Base-by-base conservation (phyloP, 1,140 invertebrate genomes). In the Eriosoma lanigerum region DNA sequence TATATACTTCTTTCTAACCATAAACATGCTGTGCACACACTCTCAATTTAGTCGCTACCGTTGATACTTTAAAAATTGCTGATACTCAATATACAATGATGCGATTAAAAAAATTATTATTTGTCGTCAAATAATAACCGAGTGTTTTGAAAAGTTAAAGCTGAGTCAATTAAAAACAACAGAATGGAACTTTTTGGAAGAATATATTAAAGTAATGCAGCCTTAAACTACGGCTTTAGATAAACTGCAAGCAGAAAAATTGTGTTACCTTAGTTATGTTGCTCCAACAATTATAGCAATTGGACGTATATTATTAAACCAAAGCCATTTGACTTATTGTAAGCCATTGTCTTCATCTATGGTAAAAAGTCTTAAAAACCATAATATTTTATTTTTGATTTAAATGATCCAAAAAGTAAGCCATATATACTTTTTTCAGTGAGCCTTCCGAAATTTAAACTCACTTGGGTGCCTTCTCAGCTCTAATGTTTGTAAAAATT, bases 171-270 rank as follows among this genome's bases (percentile, higher is more conserved):
- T 29, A 62, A 62, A 62, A 62, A 26, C 29, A 62, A 62, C 21
- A 17, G 60, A 64, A 64, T 64, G 60, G 60, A 32, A 19, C 17
- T 64, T 64, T 64, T 64, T 64, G 60, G 60, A 64, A n/a, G 60
- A 64, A 64, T 64, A 32, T 24, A 29, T 26, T 32, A 64, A 32
- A 64, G 60, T 64, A 19, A 64, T 64, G 60, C 24, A 32, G 29
- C 60, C 60, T 29, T 64, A 26, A 24, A 32, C 60, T 12, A 62
- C 29, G 26, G 21, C 60, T 62, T 32, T 62, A 12, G 60, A 62
- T 62, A 62, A 62, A 32, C 17, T 62, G 1, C 60, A 62, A 62
- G 60, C n/a, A 24, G 26, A 62, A 62, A 62, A 32, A 64, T 29
- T 15, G 3, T 29, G 60, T 64, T 64, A 29, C 29, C 29, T 64